A percentile compares a stretch with the other conserved stretches of the same genome.
phyloP scores from a whole-genome alignment of 1,140 invertebrate genomes.

The Euura lappo region DNA sequence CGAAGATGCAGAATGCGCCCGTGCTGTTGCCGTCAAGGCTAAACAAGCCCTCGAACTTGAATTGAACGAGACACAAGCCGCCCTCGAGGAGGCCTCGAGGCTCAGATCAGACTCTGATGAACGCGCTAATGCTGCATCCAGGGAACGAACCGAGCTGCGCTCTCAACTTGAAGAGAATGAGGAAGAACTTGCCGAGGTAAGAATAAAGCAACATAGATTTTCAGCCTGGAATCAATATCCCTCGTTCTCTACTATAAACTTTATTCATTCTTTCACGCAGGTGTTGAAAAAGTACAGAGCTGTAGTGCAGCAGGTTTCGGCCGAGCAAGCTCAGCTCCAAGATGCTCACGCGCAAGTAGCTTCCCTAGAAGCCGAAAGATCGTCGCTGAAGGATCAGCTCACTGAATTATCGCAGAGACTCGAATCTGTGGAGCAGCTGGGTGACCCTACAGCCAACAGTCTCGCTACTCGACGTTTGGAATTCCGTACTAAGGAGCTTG shows the following conservation, averaged over 20 bases:
- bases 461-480: constrained; percentile 74
- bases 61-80: constrained; percentile 74
- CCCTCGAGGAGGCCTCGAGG: constrained; percentile 80
- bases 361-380: constrained; percentile 78
- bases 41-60: constrained; percentile 82
- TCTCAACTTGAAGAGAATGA: constrained; percentile 90
- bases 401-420: constrained; percentile 77
- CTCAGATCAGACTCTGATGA: constrained; percentile 83
- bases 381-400: constrained; percentile 77
- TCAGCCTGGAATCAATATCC: constrained; percentile 21
- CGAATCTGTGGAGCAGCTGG: constrained; percentile 78
- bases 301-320: constrained; percentile 82
- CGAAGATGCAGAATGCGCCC: constrained; percentile 87
- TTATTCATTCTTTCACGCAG: constrained; percentile 44
- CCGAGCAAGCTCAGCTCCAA: constrained; percentile 81
- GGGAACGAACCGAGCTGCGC: constrained; percentile 82
- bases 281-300: constrained; percentile 92
- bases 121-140: constrained; percentile 70
- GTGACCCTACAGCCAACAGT: constrained; percentile 78
- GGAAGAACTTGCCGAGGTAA: constrained; percentile 86
- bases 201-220: constrained; percentile 15
- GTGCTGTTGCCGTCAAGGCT: constrained; percentile 83
- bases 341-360: constrained; percentile 83
- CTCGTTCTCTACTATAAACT: background rate
- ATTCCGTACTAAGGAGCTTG: constrained; percentile 84